Evolutionary conservation across 2,797 vertebrate genomes (phyloP), one percentile per base, ranked within the genome.

Genomic region (Karalla daura): DNA sequence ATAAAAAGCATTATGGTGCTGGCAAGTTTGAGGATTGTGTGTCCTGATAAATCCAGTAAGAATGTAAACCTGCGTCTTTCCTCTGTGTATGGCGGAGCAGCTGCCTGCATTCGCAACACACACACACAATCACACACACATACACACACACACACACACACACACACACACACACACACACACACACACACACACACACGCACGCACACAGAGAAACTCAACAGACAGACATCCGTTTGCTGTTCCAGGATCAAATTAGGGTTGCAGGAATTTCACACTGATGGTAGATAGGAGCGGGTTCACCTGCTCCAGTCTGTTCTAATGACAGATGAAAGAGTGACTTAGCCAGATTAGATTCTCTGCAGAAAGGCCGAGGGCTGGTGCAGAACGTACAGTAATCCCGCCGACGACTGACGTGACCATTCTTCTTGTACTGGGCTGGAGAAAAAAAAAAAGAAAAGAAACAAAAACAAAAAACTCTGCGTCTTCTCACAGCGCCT

Each of bases 181-280:
- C 43, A 60, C 64, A 70, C 49, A 43, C 49, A 41, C 71, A 56
- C 74, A 60, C 61, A 79, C 76, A 65, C 47, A 80, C 60, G 73
- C 56, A 49, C 61, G 63, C 73, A 32, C 49, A 45, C 43, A 66
- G 27, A 39, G 49, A 60, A 40, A 25, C 63, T 63, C 74, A 56
- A 85, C 78, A 86, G 86, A 85, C 74, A 85, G 67, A 77, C 83
- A 80, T 83, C 69, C 82, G 82, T 92, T 93, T 91, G 91, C 90
- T 94, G 88, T 93, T 92, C 92, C 92, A 92, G 89, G 92, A 93
- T 93, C 93, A 93, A 92, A 93, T 93, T 93, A 91, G 86, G 82
- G 90, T 88, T 86, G 87, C 77, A 90, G 83, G 92, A 93, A 93
- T 92, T 91, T 92, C 89, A 90, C 90, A 91, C 88, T 84, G 91